A percentile compares a stretch with the other conserved stretches of the same genome.
These are phyloP conservation scores for Pseudanteris insignis DNA, from an alignment of 2,888 invertebrate species.

Conservation along the genomic window DNA sequence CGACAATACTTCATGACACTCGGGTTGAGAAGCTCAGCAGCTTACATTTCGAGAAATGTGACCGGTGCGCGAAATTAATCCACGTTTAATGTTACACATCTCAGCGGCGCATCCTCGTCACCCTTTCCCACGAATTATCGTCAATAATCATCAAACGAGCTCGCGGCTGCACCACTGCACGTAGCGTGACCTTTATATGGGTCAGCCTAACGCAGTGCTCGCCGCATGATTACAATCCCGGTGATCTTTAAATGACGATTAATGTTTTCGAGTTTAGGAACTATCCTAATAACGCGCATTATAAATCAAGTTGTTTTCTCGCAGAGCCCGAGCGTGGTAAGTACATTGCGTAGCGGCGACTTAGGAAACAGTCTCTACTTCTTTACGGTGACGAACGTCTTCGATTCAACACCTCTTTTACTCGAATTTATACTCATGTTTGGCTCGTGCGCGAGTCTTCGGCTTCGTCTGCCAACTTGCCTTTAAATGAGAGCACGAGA, in stretches of 20 bases:
- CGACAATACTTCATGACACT: slow-evolving; percentile 34
- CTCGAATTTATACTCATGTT: slow-evolving; percentile 43
- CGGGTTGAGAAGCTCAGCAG: slow-evolving; percentile 29
- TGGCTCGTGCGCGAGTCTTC: slow-evolving; percentile 28
- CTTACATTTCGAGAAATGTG: slow-evolving; percentile 19
- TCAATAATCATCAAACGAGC: too few relatives aligned
- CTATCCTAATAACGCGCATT: slow-evolving; percentile 41
- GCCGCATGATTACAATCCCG: slow-evolving; percentile 20
- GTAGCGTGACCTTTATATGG: slow-evolving; percentile 7
- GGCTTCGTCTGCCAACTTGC: slow-evolving; percentile 31
- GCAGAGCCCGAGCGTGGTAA: slow-evolving; percentile 27
- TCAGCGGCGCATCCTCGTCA: slow-evolving; percentile 6
- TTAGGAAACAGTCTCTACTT: slow-evolving; percentile 42
- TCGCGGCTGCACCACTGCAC: too few relatives aligned
- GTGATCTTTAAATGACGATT: slow-evolving; percentile 41
- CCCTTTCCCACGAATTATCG: too few relatives aligned
- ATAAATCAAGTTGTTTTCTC: slow-evolving; percentile 46
- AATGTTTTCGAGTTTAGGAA: slow-evolving; percentile 35
- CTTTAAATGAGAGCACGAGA: slow-evolving; percentile 39
- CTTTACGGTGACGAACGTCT: slow-evolving; percentile 43
- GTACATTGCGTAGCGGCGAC: slow-evolving; percentile 36
- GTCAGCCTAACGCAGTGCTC: slow-evolving; percentile 8
- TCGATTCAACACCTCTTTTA: slow-evolving; percentile 43
- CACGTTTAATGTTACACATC: slow-evolving; percentile 23
- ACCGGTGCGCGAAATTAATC: slow-evolving; percentile 26